phyloP scores from a whole-genome alignment of 2,888 invertebrate species.

The Chymomyza procnemis region DNA sequence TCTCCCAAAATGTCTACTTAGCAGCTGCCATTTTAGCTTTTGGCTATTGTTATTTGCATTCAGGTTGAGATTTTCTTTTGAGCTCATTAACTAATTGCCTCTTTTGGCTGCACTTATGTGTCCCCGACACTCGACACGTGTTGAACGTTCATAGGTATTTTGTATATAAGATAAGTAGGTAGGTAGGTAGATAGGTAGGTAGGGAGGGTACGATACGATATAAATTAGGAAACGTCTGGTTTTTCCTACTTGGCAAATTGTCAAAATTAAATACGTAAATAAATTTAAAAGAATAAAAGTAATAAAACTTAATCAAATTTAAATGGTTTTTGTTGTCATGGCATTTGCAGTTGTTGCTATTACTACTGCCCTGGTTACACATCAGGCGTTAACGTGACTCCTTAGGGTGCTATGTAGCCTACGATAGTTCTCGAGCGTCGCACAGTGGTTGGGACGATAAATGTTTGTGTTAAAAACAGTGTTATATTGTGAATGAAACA shows the following conservation, averaged over 20 bases:
- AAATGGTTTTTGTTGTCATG: constrained; percentile 51
- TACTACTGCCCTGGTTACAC: constrained; percentile 34
- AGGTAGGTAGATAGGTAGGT: constrained; percentile 12
- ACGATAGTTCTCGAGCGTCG: background rate
- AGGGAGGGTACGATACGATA: background rate
- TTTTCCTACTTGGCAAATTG: constrained; percentile 21
- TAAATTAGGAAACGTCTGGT: background rate
- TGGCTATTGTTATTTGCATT: background rate
- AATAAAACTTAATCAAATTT: constrained; percentile 57
- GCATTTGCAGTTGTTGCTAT: constrained; percentile 21
- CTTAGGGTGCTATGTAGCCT: constrained; percentile 35
- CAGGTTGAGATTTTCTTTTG: background rate
- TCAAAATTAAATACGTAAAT: constrained; percentile 28
- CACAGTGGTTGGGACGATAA: background rate
- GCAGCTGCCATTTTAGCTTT: background rate
- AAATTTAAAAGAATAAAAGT: constrained; percentile 22
- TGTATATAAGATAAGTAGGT: constrained; percentile 46
- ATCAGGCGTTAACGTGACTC: constrained; percentile 47
- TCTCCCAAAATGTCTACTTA: background rate
- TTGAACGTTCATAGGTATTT: constrained; percentile 48
- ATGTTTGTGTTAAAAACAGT: too few species aligned
- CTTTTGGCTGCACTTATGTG: background rate
- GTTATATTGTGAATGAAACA: too few species aligned
- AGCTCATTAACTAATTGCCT: background rate
- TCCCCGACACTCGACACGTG: constrained; percentile 43